Conservation (phyloP, 2,888 invertebrate species). For the Limnephilus auricula region DNA sequence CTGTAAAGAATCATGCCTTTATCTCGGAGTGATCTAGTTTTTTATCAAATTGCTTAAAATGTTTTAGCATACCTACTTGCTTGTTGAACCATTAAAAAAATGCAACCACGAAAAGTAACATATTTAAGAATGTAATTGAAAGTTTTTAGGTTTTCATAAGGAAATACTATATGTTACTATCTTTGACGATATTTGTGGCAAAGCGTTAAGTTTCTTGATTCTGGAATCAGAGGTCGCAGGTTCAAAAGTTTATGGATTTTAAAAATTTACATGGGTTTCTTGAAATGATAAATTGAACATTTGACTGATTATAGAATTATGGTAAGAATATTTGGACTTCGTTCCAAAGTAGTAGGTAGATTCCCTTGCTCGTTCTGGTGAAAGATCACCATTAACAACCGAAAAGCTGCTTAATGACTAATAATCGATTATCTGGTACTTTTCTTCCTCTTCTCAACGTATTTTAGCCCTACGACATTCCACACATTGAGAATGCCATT, state of each 20-base stretch:
- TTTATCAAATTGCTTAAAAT: neutral
- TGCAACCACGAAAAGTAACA: too few relatives aligned
- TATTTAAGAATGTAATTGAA: too few relatives aligned
- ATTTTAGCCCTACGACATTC: neutral
- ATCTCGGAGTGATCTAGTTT: neutral
- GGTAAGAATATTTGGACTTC: too few relatives aligned
- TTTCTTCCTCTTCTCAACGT: too few relatives aligned
- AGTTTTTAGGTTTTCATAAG: neutral
- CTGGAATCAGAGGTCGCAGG: neutral
- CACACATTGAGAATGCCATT: neutral
- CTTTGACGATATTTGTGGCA: neutral
- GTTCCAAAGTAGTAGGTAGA: too few relatives aligned
- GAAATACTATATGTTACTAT: neutral
- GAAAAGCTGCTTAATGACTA: neutral
- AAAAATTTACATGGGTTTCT: too few relatives aligned
- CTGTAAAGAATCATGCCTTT: neutral
- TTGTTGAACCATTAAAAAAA: neutral
- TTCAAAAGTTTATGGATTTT: neutral
- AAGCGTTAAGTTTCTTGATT: neutral
- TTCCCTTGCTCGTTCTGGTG: neutral
- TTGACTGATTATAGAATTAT: too few relatives aligned
- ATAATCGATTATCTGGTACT: too few relatives aligned
- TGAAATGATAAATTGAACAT: too few relatives aligned
- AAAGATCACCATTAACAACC: neutral
- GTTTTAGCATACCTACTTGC: neutral